Percentiles rank a stretch among this genome's conserved stretches.
Conservation (phyloP, 2,113 vertebrate species). For the Nycticebus coucang region DNA sequence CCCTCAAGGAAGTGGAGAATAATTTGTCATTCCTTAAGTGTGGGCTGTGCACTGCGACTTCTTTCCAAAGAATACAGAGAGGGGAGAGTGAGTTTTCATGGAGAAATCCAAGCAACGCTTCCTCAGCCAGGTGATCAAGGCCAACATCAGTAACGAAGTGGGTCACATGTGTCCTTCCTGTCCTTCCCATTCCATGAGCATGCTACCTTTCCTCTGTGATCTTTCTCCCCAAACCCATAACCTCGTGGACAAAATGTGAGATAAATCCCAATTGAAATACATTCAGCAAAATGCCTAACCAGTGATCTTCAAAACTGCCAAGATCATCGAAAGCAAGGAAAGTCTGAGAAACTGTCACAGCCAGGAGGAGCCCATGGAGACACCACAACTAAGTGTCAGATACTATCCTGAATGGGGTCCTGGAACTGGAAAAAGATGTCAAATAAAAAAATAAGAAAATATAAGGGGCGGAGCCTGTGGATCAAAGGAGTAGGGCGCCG, state of each 20-base stretch:
- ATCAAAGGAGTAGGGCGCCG: too few species aligned
- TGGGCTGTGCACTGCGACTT: background rate
- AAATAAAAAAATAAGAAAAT: background rate
- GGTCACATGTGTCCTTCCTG: background rate
- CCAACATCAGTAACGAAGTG: background rate
- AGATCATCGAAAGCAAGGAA: background rate
- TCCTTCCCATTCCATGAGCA: background rate
- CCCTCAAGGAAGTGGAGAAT: background rate
- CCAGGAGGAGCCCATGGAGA: background rate
- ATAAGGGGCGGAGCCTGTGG: too few species aligned
- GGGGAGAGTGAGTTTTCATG: background rate
- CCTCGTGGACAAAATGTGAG: background rate
- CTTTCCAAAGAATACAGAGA: background rate
- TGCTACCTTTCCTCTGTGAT: background rate
- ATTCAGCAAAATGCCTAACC: background rate
- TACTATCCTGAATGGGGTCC: background rate
- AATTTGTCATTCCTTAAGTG: background rate
- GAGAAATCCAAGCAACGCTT: background rate
- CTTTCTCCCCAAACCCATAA: background rate
- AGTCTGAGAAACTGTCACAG: background rate
- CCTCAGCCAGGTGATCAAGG: background rate
- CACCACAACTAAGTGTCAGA: background rate
- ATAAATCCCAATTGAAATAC: background rate
- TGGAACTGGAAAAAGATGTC: background rate
- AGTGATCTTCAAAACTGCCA: background rate